Conservation (phyloP, 2,113 vertebrate genomes). For the Strigops habroptila region DNA sequence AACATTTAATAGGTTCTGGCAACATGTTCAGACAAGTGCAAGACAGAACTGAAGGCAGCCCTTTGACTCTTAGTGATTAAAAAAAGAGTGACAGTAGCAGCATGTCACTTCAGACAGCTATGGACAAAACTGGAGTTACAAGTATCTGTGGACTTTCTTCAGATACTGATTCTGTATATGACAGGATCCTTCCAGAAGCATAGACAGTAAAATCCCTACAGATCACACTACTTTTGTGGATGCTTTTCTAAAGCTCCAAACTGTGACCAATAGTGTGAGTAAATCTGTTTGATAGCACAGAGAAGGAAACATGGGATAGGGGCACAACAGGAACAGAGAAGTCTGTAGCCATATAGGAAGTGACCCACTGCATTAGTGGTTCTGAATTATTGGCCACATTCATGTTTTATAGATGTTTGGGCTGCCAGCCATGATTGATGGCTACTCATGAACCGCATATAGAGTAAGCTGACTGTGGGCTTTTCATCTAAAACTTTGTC, state of each 20-base stretch:
- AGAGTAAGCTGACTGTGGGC: not conserved
- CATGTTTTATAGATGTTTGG: not conserved
- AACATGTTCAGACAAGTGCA: not conserved
- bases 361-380: not conserved
- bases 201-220: not conserved
- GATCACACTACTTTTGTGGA: not conserved
- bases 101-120: not conserved
- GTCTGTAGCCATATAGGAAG: not conserved
- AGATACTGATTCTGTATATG: not conserved
- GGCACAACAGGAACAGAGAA: not conserved
- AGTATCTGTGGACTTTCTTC: not conserved
- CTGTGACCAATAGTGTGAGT: not conserved
- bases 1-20: not conserved
- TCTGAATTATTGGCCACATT: not conserved
- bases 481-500: not conserved
- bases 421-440: not conserved
- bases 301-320: not conserved
- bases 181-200: not conserved
- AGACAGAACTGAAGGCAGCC: not conserved
- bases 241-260: not conserved
- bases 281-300: not conserved
- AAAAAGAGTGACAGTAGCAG: not conserved
- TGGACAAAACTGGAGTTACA: not conserved
- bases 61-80: not conserved
- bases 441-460: not conserved